Base-by-base conservation (phyloP, 2,797 vertebrate species). In the Cirrhinus molitorella region DNA sequence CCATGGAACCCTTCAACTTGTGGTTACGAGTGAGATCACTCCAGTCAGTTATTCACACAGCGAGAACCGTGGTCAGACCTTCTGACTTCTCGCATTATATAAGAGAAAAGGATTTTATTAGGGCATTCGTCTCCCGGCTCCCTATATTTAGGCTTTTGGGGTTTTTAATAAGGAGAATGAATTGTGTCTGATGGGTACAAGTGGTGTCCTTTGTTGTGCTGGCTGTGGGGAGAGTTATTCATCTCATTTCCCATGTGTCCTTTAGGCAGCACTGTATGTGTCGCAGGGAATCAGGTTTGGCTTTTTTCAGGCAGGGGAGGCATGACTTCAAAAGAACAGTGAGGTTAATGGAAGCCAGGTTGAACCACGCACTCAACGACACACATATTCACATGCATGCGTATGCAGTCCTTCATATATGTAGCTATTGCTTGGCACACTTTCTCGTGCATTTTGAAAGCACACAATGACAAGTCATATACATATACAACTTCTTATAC, bases 341-440 rank as follows among this genome's bases (percentile, higher is more conserved):
- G 76, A 68, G 75, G 76, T 85, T 90, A 92, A 92, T 90, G 87
- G 79, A 88, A 79, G 66, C 87, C 90, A 88, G 89, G 85, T 90
- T 91, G 84, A 65, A 81, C 84, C 21, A 12, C 5, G 21, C 34
- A 11, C 43, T 17, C 28, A 40, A 63, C 19, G 25, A 49, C 75
- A 53, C 57, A 37, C 63, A 55, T 59, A n/a, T 65, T 67, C 76
- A 14, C 76, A 40, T 40, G n/a, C 79, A 78, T 55, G 43, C 53
- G 12, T 57, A 10, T 37, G 31, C 59, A 28, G 47, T 40, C 47
- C 34, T 74, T 51, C 16, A 31, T 45, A 55, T 55, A 21, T 74
- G 70, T 74, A 45, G 80, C 23, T 82, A 25, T 74, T 23, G 45
- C 23, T 75, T 61, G 68, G n/a, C 34, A 13, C 6, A 19, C 19